A percentile compares a stretch with the other conserved stretches of the same genome.
phyloP scores from a whole-genome alignment of 2,797 vertebrate genomes.

The Nothura maculosa region DNA sequence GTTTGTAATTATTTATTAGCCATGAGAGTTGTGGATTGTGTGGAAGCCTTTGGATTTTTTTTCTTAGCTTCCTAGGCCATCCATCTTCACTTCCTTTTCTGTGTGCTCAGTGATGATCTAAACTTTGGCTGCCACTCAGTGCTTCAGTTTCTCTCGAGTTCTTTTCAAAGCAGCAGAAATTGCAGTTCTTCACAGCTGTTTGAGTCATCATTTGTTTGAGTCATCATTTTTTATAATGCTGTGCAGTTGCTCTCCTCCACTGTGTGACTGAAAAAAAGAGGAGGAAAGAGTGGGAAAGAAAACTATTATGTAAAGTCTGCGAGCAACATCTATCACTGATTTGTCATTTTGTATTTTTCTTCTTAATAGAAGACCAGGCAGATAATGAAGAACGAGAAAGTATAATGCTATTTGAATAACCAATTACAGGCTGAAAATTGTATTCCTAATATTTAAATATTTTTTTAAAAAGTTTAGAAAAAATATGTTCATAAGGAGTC shows the following conservation, averaged over 20 bases:
- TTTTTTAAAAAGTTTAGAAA: background rate
- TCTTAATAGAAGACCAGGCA: background rate
- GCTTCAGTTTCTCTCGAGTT: background rate
- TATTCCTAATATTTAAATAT: background rate
- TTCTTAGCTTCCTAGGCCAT: background rate
- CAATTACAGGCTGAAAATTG: background rate
- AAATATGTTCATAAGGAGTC: background rate
- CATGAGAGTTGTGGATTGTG: accelerated
- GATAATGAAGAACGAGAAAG: background rate
- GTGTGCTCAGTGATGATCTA: background rate
- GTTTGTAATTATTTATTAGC: background rate
- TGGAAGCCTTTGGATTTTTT: background rate
- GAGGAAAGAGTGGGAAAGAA: background rate
- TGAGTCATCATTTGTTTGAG: background rate
- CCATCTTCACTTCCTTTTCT: background rate
- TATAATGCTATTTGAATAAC: background rate
- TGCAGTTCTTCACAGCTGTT: background rate
- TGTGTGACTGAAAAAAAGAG: background rate
- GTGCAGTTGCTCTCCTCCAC: background rate
- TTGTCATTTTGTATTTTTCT: background rate
- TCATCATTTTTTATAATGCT: background rate
- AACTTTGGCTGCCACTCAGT: background rate
- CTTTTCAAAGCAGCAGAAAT: background rate
- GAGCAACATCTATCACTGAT: background rate
- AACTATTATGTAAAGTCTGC: background rate